Conservation (phyloP, 2,888 invertebrate genomes). For the Tetranychus truncatus region DNA sequence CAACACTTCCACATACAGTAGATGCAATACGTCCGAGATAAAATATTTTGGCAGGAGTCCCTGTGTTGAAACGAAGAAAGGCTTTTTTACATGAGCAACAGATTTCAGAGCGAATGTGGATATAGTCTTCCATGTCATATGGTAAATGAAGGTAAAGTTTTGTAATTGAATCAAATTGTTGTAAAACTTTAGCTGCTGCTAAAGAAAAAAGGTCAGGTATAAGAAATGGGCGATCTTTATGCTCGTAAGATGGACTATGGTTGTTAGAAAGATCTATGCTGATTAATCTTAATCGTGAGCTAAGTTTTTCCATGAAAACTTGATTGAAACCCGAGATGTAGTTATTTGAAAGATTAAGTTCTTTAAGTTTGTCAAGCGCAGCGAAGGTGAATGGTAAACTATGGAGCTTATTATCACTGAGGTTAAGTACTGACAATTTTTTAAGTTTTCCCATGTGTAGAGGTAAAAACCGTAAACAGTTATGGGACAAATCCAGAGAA, state of each 20-base stretch:
- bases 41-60: not conserved
- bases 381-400: not conserved
- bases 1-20: not conserved
- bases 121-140: conserved; percentile 1
- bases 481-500: not conserved
- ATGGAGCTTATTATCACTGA: not conserved
- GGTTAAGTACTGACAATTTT: not conserved
- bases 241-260: not conserved
- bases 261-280: not conserved
- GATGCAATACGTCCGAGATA: not conserved
- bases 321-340: not conserved
- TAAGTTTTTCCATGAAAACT: not conserved
- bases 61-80: not conserved
- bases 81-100: not conserved
- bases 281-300: not conserved
- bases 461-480: not conserved
- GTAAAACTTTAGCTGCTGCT: not conserved
- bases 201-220: conserved; percentile 8
- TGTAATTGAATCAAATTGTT: not conserved
- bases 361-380: not conserved
- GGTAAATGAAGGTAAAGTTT: not conserved
- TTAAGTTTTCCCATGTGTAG: not conserved
- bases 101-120: not conserved
- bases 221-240: not conserved
- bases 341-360: not conserved